Conservation (phyloP, 2,797 vertebrate genomes). For the Melanotaenia parkinsoni region DNA sequence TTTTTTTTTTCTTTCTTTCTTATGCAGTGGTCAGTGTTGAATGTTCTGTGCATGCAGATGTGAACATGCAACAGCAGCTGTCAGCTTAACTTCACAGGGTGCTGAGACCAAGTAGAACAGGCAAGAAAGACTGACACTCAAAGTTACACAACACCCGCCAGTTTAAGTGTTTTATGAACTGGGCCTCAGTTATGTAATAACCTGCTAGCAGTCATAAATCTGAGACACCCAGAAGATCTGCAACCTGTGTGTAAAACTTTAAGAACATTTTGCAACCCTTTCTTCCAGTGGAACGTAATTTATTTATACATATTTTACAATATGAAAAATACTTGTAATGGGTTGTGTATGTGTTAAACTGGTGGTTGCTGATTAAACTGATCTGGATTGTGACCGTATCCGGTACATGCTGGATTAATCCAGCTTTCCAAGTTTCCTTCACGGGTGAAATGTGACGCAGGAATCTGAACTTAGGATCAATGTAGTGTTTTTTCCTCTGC, state of each 20-base stretch:
- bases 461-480: neutral
- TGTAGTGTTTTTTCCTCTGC: neutral
- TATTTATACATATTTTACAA: neutral
- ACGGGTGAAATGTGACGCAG: neutral
- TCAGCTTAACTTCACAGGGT: neutral
- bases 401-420: neutral
- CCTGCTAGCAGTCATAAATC: constrained; percentile 18
- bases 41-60: neutral
- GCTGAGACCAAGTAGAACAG: neutral
- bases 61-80: neutral
- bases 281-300: neutral
- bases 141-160: constrained; percentile 24
- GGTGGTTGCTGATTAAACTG: neutral
- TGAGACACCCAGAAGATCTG: constrained; percentile 10
- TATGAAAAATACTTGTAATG: neutral
- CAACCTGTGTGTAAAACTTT: neutral
- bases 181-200: constrained; percentile 2
- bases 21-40: neutral
- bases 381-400: neutral
- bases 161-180: constrained; percentile 36
- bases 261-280: neutral
- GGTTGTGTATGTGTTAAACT: neutral
- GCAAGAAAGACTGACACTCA: neutral
- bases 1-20: neutral
- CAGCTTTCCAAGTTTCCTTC: neutral